Evolutionary conservation across 1,140 invertebrate genomes (phyloP), one percentile per base, ranked within the genome.

Genomic region (Halyomorpha halys): DNA sequence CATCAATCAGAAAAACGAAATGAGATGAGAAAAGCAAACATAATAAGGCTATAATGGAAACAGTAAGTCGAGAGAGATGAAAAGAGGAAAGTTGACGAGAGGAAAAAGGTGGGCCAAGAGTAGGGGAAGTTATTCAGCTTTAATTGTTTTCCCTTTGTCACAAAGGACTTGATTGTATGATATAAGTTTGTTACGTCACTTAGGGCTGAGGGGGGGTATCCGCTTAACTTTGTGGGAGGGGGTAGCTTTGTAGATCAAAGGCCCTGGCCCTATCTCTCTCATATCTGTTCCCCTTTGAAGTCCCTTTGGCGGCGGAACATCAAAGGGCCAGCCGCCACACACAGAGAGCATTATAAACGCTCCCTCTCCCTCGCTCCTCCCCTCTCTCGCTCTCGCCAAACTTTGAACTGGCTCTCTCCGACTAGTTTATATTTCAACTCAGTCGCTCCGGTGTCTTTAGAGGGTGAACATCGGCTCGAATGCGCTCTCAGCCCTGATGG

Each of bases 381-480:
- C 47, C 30, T 49, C 61, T 53, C 60, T 53, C 61, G 51, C 62
- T 53, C 59, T 59, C 62, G 51, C 67, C 61, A 65, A 62, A 68
- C 65, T 66, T 65, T 68, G 65, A 66, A 65, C 65, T 67, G 66
- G 49, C 53, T 59, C 66, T 66, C 67, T 66, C 62, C 64, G 65
- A 69, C 69, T 69, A 69, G 69, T 69, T 69, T 69, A 69, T 69
- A 69, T 69, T 69, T 69, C 65, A 67, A 66, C 68, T 69, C 69
- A 68, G 69, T 69, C 60, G 68, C 61, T 63, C 51, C 65, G 64
- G 59, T 66, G 68, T 68, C 68, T 68, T 68, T 68, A 65, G 45
- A 65, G 65, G 63, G 66, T 64, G 66, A 63, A 63, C 62, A 67
- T 65, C 64, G 64, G 64, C 49, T 11, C 66, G 27, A 54, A 45